phyloP scores from a whole-genome alignment of 2,797 vertebrate genomes.

The Cyclopterus lumpus region DNA sequence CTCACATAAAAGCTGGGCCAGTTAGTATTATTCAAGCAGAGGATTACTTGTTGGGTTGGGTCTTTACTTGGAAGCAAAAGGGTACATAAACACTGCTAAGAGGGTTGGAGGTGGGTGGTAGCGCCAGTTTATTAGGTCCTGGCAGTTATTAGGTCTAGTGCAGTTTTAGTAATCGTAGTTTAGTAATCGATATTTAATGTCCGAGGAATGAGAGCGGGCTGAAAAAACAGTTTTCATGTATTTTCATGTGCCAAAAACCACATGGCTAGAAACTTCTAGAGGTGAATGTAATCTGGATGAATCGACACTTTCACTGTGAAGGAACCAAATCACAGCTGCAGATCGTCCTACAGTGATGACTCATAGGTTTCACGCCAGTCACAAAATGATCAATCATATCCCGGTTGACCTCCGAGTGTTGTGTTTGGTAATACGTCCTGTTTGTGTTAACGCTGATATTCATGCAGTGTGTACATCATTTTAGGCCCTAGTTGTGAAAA shows the following conservation, averaged over 20 bases:
- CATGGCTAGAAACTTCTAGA: background rate
- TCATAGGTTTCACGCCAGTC: slow-evolving; percentile 10
- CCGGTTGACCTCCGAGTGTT: background rate
- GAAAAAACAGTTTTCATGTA: background rate
- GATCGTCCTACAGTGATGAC: background rate
- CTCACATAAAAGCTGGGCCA: background rate
- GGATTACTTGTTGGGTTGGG: background rate
- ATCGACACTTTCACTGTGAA: background rate
- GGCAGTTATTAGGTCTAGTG: too few species aligned
- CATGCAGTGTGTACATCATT: background rate
- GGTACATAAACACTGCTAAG: background rate
- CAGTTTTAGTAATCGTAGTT: too few species aligned
- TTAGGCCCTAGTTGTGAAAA: background rate
- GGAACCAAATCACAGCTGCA: background rate
- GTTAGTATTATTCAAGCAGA: background rate
- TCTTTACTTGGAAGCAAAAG: background rate
- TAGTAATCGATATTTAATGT: too few species aligned
- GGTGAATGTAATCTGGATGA: background rate
- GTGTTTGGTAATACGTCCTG: background rate
- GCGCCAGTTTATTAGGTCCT: background rate
- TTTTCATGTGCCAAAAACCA: too few species aligned
- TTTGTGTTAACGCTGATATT: too few species aligned
- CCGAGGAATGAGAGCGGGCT: background rate
- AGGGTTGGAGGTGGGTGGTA: background rate
- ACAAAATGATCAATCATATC: background rate